Evolutionary conservation across 2,797 vertebrate species (phyloP), one percentile per base, ranked within the genome.

Genomic region (Furcifer pardalis): DNA sequence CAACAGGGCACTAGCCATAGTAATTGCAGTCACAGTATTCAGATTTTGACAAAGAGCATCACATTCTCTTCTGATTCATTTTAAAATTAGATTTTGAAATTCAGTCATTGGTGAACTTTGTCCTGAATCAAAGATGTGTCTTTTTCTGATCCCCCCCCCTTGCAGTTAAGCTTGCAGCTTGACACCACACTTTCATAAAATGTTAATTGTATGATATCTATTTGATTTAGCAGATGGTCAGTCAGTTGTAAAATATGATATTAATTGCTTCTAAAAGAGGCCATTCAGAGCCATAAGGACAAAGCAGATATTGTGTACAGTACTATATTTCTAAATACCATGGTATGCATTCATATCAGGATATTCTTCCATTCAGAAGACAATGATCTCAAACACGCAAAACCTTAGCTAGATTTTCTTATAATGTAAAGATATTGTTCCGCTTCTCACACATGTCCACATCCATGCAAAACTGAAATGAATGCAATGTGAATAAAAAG

Each of bases 201-300:
- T 76, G 71, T 86, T 49, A 84, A 89, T 92, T 92, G 66, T 91
- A 88, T 83, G 90, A 79, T 90, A 93, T 86, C 76, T 86, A 62
- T 79, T 91, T 89, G 84, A 90, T 88, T 84, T 91, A 83, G 89
- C 89, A 93, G 92, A 93, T 87, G 89, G 88, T 83, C 86, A 84
- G 87, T 83, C 91, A 91, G 87, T 89, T 90, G 87, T 93, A 94
- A 91, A 89, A 84, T 92, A 82, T 88, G 84, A 90, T 92, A 90
- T 89, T 92, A 94, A 94, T 89, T 88, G 79, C 78, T 92, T 92
- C 92, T 93, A 89, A 92, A 84, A 92, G 76, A 89, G 84, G 74
- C 40, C 75, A 84, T 91, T 74, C 85, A 92, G 85, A 89, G 88
- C 86, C 81, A 86, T 60, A 88, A 89, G 76, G 77, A 92, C 81